Evolutionary conservation across 2,797 vertebrate species (phyloP).

Genomic region (Ctenopoma kingsleyae): DNA sequence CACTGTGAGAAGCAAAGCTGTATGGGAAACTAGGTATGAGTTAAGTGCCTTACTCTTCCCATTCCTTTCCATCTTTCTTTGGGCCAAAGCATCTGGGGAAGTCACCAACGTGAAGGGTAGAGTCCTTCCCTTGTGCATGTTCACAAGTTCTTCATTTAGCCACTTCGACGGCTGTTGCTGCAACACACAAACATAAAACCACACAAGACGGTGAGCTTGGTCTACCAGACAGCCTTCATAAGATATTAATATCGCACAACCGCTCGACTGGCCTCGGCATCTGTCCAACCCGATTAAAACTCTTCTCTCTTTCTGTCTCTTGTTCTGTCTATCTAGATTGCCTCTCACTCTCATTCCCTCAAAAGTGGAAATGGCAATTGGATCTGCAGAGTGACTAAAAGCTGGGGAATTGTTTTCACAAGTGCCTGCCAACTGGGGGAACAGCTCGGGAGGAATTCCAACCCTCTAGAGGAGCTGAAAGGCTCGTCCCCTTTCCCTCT

Average conservation of each 20-base stretch:
- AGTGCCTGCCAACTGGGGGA: slow-evolving; percentile 81
- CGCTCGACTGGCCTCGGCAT: slow-evolving; percentile 77
- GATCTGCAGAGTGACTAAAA: slow-evolving; percentile 83
- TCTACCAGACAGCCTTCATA: slow-evolving; percentile 77
- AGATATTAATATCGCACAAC: slow-evolving; percentile 79
- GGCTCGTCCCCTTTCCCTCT: slow-evolving; percentile 70
- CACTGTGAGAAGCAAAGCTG: slow-evolving; percentile 38
- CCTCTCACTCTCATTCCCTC: slow-evolving; percentile 70
- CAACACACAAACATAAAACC: slow-evolving; percentile 76
- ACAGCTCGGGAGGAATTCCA: slow-evolving; percentile 78
- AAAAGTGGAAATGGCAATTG: slow-evolving; percentile 83
- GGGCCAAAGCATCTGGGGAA: slow-evolving; percentile 81
- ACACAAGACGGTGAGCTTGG: slow-evolving; percentile 73
- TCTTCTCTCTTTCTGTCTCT: slow-evolving; percentile 65
- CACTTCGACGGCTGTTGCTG: slow-evolving; percentile 67
- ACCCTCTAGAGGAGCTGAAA: slow-evolving; percentile 76
- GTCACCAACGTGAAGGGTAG: slow-evolving; percentile 70
- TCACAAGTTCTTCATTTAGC: slow-evolving; percentile 77
- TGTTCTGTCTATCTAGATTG: slow-evolving; percentile 74
- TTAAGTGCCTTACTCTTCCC: slow-evolving; percentile 73
- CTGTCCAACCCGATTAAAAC: slow-evolving; percentile 78
- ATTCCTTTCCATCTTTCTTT: slow-evolving; percentile 79
- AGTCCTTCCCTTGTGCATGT: slow-evolving; percentile 74
- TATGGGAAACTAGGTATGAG: slow-evolving; percentile 8
- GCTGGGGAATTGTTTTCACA: slow-evolving; percentile 85